phyloP scores from a whole-genome alignment of 2,113 vertebrate species.

The Sylvia atricapilla region DNA sequence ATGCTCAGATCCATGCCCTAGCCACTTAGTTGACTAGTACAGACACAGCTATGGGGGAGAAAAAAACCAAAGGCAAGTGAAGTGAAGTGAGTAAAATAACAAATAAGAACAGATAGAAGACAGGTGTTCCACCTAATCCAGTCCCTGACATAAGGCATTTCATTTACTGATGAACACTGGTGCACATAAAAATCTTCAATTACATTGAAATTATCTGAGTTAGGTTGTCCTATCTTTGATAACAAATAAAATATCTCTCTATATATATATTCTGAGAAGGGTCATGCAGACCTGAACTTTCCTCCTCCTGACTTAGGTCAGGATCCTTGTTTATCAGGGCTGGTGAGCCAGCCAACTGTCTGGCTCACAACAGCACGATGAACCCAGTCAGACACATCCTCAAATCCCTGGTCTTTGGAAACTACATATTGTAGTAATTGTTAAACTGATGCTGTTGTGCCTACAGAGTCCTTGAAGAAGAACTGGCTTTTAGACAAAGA shows the following conservation, averaged over 20 bases:
- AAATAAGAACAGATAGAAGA: background rate
- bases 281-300: background rate
- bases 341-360: background rate
- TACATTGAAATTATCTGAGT: background rate
- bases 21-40: background rate
- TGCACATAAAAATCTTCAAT: background rate
- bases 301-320: background rate
- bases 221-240: background rate
- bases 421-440: too few species aligned
- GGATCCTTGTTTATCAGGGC: background rate
- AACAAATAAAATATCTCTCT: background rate
- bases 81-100: background rate
- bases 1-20: background rate
- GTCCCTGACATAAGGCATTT: background rate
- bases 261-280: background rate
- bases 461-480: background rate
- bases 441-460: background rate
- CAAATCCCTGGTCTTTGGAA: background rate
- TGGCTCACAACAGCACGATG: background rate
- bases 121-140: background rate
- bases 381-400: background rate
- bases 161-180: background rate
- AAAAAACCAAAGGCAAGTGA: background rate
- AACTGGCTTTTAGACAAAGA: background rate
- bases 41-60: background rate